Percentiles rank a stretch among this genome's conserved stretches.
phyloP scores from a whole-genome alignment of 1,140 invertebrate genomes.

The Galleria mellonella region DNA sequence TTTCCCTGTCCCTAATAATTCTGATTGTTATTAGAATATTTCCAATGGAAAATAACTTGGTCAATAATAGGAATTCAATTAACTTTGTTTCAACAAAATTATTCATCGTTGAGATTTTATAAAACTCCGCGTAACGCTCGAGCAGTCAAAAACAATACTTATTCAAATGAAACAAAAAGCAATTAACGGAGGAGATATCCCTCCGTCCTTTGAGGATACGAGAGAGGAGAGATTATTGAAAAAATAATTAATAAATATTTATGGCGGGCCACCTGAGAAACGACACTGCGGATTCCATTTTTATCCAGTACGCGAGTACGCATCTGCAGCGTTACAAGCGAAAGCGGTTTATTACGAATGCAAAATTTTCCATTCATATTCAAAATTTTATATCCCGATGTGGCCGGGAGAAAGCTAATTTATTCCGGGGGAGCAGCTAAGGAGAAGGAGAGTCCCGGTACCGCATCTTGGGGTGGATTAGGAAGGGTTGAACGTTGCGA shows the following conservation, averaged over 20 bases:
- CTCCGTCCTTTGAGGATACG: slow-evolving; percentile 63
- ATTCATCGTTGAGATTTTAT: slow-evolving; percentile 62
- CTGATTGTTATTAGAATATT: slow-evolving; percentile 1
- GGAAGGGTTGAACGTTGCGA: slow-evolving; percentile 63
- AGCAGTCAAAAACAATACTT: slow-evolving; percentile 73
- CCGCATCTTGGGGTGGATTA: slow-evolving; percentile 67
- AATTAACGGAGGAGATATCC: slow-evolving; percentile 70
- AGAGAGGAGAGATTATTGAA: slow-evolving; percentile 71
- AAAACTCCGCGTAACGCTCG: slow-evolving; percentile 54
- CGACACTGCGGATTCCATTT: slow-evolving; percentile 53
- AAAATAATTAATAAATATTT: slow-evolving; percentile 75
- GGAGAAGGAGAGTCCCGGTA: slow-evolving; percentile 37
- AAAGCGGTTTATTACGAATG: slow-evolving; percentile 83
- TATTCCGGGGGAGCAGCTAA: slow-evolving; percentile 74
- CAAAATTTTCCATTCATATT: slow-evolving; percentile 92
- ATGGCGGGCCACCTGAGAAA: slow-evolving; percentile 67
- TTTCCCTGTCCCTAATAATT: neutral
- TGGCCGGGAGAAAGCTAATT: slow-evolving; percentile 77
- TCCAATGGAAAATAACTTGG: slow-evolving; percentile 4
- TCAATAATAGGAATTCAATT: slow-evolving; percentile 42
- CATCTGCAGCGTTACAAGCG: slow-evolving; percentile 59
- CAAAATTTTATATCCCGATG: slow-evolving; percentile 89
- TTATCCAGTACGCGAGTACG: slow-evolving; percentile 59
- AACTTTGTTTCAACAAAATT: slow-evolving; percentile 51
- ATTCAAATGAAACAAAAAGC: slow-evolving; percentile 74